These are phyloP conservation scores for Hormaphis cornu DNA, from an alignment of 1,140 invertebrate genomes.

Conservation along the genomic window DNA sequence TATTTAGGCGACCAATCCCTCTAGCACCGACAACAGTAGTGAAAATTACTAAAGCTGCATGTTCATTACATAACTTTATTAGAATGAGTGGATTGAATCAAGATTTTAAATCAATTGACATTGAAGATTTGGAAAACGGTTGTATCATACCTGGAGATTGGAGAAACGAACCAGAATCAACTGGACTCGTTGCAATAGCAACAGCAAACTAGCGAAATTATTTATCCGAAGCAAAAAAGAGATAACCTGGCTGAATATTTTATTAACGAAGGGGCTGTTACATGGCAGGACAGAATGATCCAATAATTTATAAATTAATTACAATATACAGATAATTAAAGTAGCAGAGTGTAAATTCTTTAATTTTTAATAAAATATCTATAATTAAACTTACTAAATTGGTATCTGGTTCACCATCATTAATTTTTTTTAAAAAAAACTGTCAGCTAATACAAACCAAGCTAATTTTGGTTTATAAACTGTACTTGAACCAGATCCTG, in stretches of 20 bases:
- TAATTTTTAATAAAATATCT: not conserved
- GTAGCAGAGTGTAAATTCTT: not conserved
- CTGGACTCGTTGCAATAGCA: not conserved
- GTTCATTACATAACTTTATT: slow-evolving; percentile 39
- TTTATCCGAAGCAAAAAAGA: too few species aligned
- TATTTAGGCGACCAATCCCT: slow-evolving; percentile 41
- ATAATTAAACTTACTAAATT: not conserved
- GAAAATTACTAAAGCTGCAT: slow-evolving; percentile 38
- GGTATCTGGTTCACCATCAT: not conserved
- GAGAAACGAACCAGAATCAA: not conserved
- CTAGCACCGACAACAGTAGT: slow-evolving; percentile 38
- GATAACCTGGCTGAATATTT: slow-evolving; percentile 33
- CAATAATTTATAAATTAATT: not conserved
- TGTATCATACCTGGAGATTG: slow-evolving; percentile 1
- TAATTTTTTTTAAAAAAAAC: not conserved
- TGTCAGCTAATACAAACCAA: not conserved
- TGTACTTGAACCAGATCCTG: not conserved
- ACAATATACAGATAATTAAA: too few species aligned
- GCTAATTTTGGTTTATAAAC: not conserved
- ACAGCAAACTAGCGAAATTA: not conserved
- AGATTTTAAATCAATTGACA: not conserved
- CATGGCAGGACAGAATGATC: slow-evolving; percentile 35
- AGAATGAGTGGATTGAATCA: not conserved
- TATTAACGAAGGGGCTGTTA: slow-evolving; percentile 30
- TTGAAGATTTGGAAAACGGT: slow-evolving; percentile 16